Percentiles rank a stretch among this genome's conserved stretches.
Conservation (phyloP, 1,140 invertebrate genomes). For the Drosophila tani region DNA sequence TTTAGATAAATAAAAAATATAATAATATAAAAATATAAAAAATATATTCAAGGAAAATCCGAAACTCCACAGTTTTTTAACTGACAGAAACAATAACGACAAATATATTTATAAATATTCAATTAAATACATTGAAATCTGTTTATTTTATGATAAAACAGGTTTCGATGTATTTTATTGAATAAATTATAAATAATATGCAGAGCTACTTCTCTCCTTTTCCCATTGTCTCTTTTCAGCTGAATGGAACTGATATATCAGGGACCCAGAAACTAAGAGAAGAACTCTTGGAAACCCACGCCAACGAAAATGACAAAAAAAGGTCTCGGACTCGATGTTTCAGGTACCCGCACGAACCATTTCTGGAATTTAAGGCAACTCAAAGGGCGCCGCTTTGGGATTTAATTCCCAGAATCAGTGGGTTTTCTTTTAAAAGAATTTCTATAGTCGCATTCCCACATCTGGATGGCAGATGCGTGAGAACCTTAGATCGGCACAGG, state of each 20-base stretch:
- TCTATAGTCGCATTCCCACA: constrained; percentile 20
- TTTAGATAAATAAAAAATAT: no score
- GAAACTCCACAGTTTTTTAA: no score
- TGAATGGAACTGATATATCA: background rate
- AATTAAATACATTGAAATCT: no score
- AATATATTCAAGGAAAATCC: background rate
- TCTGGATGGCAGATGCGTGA: constrained; percentile 43
- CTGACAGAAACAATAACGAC: no score
- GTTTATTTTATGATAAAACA: no score
- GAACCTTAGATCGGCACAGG: constrained; percentile 40
- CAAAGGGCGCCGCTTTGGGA: constrained; percentile 28
- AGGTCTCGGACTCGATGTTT: background rate
- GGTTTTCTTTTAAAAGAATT: constrained; percentile 15
- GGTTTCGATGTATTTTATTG: no score
- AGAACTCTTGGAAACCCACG: background rate
- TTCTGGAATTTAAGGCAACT: constrained; percentile 24
- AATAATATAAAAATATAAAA: no score
- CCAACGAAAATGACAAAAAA: constrained; percentile 5
- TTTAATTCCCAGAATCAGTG: constrained; percentile 31
- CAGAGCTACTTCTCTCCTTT: background rate
- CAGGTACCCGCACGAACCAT: constrained; percentile 31
- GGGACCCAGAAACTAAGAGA: constrained; percentile 6
- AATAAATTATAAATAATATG: no score
- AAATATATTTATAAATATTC: no score
- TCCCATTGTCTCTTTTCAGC: background rate